Evolutionary conservation across 2,888 invertebrate genomes (phyloP), one percentile per base, ranked within the genome.

Genomic region (Philaethria dido): DNA sequence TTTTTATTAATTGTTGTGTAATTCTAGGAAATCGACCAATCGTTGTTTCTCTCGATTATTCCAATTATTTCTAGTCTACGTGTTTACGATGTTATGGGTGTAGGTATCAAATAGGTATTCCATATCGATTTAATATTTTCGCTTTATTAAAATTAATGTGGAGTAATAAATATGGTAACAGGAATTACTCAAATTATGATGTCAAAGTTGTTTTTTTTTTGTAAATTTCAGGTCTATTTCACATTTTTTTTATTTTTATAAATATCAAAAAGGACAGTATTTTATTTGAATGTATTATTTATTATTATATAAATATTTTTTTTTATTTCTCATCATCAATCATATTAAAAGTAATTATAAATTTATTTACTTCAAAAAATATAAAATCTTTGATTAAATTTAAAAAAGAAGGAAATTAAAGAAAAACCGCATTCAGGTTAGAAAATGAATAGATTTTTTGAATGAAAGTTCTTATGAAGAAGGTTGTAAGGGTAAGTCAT

Each of bases 21-120:
- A 83, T 83, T 80, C 68, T 81, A 80, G 75, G 81, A 82, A 76
- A 82, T 80, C 80, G 88, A 87, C 88, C 88, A 88, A 87, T 83
- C 77, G 84, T 88, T 87, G 79, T 82, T 85, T 85, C 69, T 82
- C 81, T 78, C 82, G 72, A 80, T 77, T 73, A 69, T 82, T 85
- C 77, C 71, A 77, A 82, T 83, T 74, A 69, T 84, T 83, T 86
- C 78, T 85, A 86, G 82, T 82, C 74, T 79, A 77, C 77, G 66
- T 71, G 61, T 69, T 62, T 64, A 55, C 16, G 52, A 61, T 62
- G 42, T 64, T 57, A 50, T 22, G 22, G 22, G 33, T 18, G 36
- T 45, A 13, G 11, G 18, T n/a, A 22, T 57, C 13, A 39, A 42
- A 22, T 52, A 39, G 8, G 13, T 14, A 22, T 42, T 57, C 57